Evolutionary conservation across 2,888 invertebrate genomes (phyloP), one percentile per base, ranked within the genome.

Genomic region (Lithophane socia): DNA sequence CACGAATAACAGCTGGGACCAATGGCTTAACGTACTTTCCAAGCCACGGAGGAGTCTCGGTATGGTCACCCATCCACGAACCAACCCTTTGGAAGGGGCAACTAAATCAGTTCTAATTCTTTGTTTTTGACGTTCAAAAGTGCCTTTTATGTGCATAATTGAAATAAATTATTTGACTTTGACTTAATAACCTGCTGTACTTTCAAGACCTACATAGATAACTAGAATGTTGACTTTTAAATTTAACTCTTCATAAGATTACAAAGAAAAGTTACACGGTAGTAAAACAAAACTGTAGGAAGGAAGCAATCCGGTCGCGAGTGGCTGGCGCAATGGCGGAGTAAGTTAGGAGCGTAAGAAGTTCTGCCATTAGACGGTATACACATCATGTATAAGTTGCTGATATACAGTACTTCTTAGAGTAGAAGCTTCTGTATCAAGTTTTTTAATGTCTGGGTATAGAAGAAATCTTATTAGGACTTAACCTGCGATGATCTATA

Each of bases 321-420:
- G 66, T 69, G 63, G 52, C 66, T 49, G 10, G 42, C 42, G 67
- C 63, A 79, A 64, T 64, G 54, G 49, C 42, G 16, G 49, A 79
- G 69, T 73, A 54, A 66, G 79, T 78, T 73, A 42, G 64, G n/a
- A 70, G 42, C 65, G 56, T 29, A 18, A 21, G 29, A 79, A 73
- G 73, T 72, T 83, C 54, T 58, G 49, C 37, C 37, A 29, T n/a
- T 69, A 21, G 16, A 60, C 12, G 2, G 3, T 60, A 44, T 12
- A 52, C 60, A 65, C 9, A 52, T 18, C 47, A 29, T 42, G 12
- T 42, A 13, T 56, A 56, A 71, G 29, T 56, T n/a, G 66, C 47
- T 70, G 9, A 47, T n/a, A 16, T 49, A 58, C 2, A 24, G 37
- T 47, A 65, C 44, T 79, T 60, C 10, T 54, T 58, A 12, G 44